These are phyloP conservation scores for Brachypalpus laphriformis DNA, from an alignment of 2,888 invertebrate species.

Conservation along the genomic window DNA sequence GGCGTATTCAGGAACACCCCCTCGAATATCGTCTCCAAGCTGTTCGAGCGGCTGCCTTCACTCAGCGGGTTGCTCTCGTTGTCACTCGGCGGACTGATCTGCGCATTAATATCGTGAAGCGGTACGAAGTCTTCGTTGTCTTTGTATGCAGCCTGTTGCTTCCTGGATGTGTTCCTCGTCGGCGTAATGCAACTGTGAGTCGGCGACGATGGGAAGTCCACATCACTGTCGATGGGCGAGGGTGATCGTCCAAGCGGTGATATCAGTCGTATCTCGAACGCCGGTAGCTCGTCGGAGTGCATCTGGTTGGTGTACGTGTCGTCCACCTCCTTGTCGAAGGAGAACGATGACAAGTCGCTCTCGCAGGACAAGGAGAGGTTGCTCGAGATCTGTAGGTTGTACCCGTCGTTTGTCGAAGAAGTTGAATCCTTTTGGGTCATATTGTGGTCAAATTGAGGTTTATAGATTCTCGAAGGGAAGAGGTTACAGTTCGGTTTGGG, in stretches of 20 bases:
- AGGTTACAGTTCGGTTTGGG: background rate
- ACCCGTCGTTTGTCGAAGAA: slow-evolving; percentile 49
- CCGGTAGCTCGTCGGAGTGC: slow-evolving; percentile 80
- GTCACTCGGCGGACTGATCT: slow-evolving; percentile 80
- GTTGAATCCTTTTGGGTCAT: slow-evolving; percentile 64
- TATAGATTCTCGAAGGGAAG: slow-evolving; percentile 1
- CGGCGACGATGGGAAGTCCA: slow-evolving; percentile 73
- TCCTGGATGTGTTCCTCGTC: slow-evolving; percentile 36
- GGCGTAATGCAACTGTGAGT: slow-evolving; percentile 71
- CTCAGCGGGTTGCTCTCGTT: slow-evolving; percentile 55
- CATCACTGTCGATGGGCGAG: slow-evolving; percentile 79
- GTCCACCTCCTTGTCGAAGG: slow-evolving; percentile 78
- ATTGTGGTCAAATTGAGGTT: background rate
- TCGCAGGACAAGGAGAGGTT: slow-evolving; percentile 79
- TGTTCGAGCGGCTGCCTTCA: slow-evolving; percentile 75
- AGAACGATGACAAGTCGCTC: slow-evolving; percentile 79
- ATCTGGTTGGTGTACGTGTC: slow-evolving; percentile 52
- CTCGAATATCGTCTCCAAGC: slow-evolving; percentile 81
- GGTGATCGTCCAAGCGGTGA: slow-evolving; percentile 81
- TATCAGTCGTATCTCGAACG: slow-evolving; percentile 80
- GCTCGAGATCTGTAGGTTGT: slow-evolving; percentile 77
- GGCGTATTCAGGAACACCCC: slow-evolving; percentile 81
- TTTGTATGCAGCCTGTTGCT: slow-evolving; percentile 34
- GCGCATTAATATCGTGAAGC: slow-evolving; percentile 81
- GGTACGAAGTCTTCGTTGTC: slow-evolving; percentile 79